Base-by-base conservation (phyloP, 2,888 invertebrate species). In the Euplagia quadripunctaria region DNA sequence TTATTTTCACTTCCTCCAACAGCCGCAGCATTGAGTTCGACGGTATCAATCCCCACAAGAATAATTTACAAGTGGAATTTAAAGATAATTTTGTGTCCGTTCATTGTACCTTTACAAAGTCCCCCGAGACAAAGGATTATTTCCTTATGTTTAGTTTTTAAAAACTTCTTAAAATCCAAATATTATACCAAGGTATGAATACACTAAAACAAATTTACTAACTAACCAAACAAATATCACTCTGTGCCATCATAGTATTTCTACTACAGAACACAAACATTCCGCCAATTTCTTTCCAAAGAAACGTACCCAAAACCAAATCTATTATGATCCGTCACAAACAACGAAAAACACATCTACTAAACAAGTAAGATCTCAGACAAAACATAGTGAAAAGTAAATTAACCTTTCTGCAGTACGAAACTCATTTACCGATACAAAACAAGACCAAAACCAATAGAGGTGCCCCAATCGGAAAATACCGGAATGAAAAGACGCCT, bases 381-480 rank as follows among this genome's bases (percentile, higher is more conserved):
- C 88, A 90, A 90, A 90, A 88, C 86, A 74, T 77, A 87, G 86
- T 89, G 90, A 89, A 91, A 92, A 92, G 90, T 91, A 93, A 94
- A 94, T 94, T 93, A 94, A 92, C 93, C 91, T 93, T 90, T 89
- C 87, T 88, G 82, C 86, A 88, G 83, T 88, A 88, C 89, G 91
- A 92, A 94, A 94, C 93, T 94, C 94, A 94, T 94, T 95, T 94
- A 94, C 91, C 93, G 93, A 93, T 94, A 94, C 94, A 92, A 94
- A 94, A 94, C 91, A 89, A 90, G 55, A 85, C 85, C 82, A 84
- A 61, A 81, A 83, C 91, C 89, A 91, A 93, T 92, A 89, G 90
- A 88, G 88, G 78, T 86, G 89, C 86, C 86, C 91, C 89, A 93
- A 92, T 94, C 91, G 93, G 91, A 91, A 94, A 93, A 94, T 91